Base-by-base conservation (phyloP, 1,140 invertebrate species). In the Melitaea cinxia region DNA sequence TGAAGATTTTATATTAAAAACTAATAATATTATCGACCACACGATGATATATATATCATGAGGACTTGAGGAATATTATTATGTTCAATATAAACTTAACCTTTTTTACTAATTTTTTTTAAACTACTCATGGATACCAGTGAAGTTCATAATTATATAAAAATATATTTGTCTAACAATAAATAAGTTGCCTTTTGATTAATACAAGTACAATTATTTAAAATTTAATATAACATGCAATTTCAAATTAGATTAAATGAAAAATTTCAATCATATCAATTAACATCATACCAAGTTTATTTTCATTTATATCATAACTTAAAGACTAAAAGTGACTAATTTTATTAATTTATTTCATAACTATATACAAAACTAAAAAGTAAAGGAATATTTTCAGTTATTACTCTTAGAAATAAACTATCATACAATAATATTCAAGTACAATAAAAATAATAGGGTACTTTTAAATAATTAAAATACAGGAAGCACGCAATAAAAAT, bases 401-500 rank as follows among this genome's bases (percentile, higher is more conserved):
- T 56, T 56, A 50, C 28, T 17, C 61, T 64, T 23, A 59, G 45
- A 49, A 47, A 50, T 45, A 52, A 64, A 47, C 30, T 52, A 24
- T 53, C 50, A 47, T 68, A 49, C 21, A 61, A 45, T 28, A 26
- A 42, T 17, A 19, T 37, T 26, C 58, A 68, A 57, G 14, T 9
- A 59, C 10, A 57, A 53, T 60, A 55, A 47, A 54, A 47, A 21
- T 37, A 9, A 24, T 39, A 66, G 59, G 15, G 9, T 42, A 19
- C 17, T 42, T 42, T 42, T 42, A 19, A 42, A 42, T 42, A 7
- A 23, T 63, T 57, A 33, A 63, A 60, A 71, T 54, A 12, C 65
- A 52, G 70, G 73, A 77, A 77, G 74, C 73, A 73, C 70, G 28
- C 54, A 39, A 28, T 57, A 56, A 56, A 64, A 49, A 47, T 50